Base-by-base conservation (phyloP, 2,113 vertebrate genomes). In the Apus apus region DNA sequence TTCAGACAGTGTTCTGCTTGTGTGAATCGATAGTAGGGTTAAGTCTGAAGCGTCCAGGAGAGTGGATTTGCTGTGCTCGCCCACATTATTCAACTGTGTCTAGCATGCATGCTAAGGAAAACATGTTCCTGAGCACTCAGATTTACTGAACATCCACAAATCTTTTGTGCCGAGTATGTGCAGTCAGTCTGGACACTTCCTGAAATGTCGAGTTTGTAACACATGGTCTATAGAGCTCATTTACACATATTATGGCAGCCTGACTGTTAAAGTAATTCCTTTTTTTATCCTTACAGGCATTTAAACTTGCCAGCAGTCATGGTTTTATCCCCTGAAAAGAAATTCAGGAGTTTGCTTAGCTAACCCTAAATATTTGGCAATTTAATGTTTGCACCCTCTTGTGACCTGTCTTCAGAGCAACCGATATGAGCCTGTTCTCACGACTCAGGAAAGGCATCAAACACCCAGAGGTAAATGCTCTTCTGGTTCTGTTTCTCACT, bases 271-370 rank as follows among this genome's bases (percentile, higher is more conserved):
- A 65, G 81, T 77, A 77, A 68, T 72, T 56, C 67, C 38, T 53
- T 90, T 85, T 92, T 79, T 65, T 91, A 29, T 87, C 46, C 36
- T 91, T 87, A 58, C 89, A 81, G 71, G 30, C 36, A 62, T 75
- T 50, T 94, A 25, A 68, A 23, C 30, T 90, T 87, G 64, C 27
- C 62, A 89, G 50, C 30, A 73, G 25, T 65, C 77, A 70, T 0
- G 1, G 19, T 75, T 94, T 87, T 72, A 89, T 75, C 57, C 45
- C 68, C 66, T 85, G 80, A 65, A 90, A 89, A 76, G 45, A 89
- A 93, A 65, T 79, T 85, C 85, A 85, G 11, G 46, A 91, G 34
- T 62, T 85, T 51, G 38, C 32, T 89, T 87, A 54, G 36, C 29
- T 91, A 93, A 83, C 34, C 27, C 16, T 82, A 72, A 87, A 85